These are phyloP conservation scores for Pocillopora verrucosa DNA, from an alignment of 64 coral and sea anemone species.

Conservation along the genomic window DNA sequence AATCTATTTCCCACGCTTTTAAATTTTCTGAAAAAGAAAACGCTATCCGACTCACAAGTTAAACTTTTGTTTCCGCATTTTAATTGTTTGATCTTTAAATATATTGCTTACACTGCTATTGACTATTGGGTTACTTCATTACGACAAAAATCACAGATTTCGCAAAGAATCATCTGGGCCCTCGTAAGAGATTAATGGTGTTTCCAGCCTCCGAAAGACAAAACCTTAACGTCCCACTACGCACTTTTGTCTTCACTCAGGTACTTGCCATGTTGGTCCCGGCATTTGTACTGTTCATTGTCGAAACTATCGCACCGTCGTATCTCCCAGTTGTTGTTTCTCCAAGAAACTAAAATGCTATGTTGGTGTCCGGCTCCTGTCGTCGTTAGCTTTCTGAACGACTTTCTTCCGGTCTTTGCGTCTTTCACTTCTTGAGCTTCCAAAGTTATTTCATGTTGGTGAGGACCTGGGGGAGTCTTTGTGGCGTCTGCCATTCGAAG, in stretches of 20 bases:
- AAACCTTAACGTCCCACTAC: background rate
- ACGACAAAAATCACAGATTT: too few relatives aligned
- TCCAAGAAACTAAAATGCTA: background rate
- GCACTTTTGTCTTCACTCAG: background rate
- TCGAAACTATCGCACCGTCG: background rate
- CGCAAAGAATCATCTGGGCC: too few relatives aligned
- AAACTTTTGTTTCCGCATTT: too few relatives aligned
- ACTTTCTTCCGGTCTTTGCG: background rate
- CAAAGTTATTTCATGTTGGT: constrained; percentile 55
- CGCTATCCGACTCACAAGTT: too few relatives aligned
- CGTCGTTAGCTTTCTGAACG: background rate
- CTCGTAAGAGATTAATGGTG: too few relatives aligned
- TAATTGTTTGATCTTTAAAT: too few relatives aligned
- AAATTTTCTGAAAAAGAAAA: too few relatives aligned
- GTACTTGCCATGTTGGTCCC: constrained; percentile 7
- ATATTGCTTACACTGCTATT: too few relatives aligned
- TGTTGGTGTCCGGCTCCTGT: constrained; percentile 18
- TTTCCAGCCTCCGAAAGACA: background rate
- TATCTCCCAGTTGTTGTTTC: background rate
- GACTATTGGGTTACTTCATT: too few relatives aligned
- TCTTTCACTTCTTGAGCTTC: constrained; percentile 13
- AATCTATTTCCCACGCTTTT: too few relatives aligned
- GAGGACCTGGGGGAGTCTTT: background rate
- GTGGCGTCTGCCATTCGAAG: constrained; percentile 23
- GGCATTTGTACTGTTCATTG: background rate